Percentiles rank a stretch among this genome's conserved stretches.
These are phyloP conservation scores for Acromyrmex echinatior DNA, from an alignment of 1,140 invertebrate species.

Conservation along the genomic window DNA sequence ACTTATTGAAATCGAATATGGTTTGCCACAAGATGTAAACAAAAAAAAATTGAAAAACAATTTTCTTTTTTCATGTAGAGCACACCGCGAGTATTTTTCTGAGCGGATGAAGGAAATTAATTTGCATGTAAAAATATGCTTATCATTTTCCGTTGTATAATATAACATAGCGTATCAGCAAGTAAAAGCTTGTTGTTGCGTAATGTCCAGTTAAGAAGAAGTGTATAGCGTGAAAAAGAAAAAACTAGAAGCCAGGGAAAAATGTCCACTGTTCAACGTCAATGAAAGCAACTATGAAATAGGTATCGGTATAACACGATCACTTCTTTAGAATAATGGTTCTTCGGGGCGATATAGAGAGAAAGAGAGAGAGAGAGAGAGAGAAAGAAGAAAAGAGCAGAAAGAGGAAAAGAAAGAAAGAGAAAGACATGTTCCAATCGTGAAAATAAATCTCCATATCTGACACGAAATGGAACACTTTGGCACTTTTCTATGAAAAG, in stretches of 20 bases:
- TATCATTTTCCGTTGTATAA: constrained; percentile 14
- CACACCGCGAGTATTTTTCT: neutral
- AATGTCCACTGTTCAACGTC: constrained; percentile 22
- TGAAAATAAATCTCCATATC: constrained; percentile 81
- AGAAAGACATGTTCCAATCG: constrained; percentile 54
- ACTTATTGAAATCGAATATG: neutral
- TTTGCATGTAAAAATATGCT: neutral
- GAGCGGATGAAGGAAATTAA: constrained; percentile 28
- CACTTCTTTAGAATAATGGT: constrained; percentile 72
- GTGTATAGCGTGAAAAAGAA: neutral
- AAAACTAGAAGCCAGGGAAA: neutral
- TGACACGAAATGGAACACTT: constrained; percentile 71
- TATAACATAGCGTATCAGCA: neutral
- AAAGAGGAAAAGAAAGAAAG: neutral
- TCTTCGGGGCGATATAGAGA: neutral
- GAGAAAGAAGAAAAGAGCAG: neutral
- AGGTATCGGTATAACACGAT: constrained; percentile 77
- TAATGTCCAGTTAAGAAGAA: constrained; percentile 5
- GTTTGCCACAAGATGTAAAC: neutral
- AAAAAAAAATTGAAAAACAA: neutral
- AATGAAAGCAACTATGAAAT: constrained; percentile 71
- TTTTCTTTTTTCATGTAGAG: neutral
- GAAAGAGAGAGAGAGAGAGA: neutral
- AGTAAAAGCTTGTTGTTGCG: constrained; percentile 21
- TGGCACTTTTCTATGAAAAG: constrained; percentile 67